Conservation (phyloP, 2,797 vertebrate genomes). For the Acipenser transmontanus region DNA sequence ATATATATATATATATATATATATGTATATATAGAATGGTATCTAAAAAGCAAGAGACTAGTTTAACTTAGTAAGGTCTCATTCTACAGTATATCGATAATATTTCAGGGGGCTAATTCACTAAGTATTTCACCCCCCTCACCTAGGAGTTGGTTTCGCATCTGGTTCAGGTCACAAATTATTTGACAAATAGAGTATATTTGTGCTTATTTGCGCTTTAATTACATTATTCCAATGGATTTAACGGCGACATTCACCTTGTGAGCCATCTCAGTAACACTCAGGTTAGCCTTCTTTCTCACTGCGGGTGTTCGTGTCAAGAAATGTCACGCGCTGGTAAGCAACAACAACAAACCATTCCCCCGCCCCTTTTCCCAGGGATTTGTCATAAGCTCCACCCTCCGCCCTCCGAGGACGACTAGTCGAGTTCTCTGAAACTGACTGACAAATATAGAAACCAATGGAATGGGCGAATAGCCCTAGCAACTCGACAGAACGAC, state of each 20-base stretch:
- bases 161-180: too few relatives aligned
- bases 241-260: neutral
- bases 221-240: neutral
- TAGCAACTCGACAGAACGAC: slow-evolving; percentile 47
- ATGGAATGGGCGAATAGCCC: slow-evolving; percentile 34
- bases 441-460: slow-evolving; percentile 33
- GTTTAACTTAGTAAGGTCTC: too few relatives aligned
- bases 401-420: slow-evolving; percentile 5
- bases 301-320: slow-evolving; percentile 10
- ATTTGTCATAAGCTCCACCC: slow-evolving; percentile 25
- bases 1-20: too few relatives aligned
- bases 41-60: too few relatives aligned
- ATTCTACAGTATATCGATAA: too few relatives aligned
- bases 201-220: too few relatives aligned
- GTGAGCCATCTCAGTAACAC: slow-evolving; percentile 1
- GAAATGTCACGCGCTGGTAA: slow-evolving; percentile 29
- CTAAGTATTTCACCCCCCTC: too few relatives aligned
- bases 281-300: slow-evolving; percentile 4
- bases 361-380: slow-evolving; percentile 29
- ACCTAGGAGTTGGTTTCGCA: too few relatives aligned
- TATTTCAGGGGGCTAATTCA: too few relatives aligned
- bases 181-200: too few relatives aligned
- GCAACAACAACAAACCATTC: slow-evolving; percentile 38
- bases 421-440: slow-evolving; percentile 24
- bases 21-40: too few relatives aligned